phyloP scores from a whole-genome alignment of 37 sponge, comb jelly and placozoan genomes.

The Crambe crambe region DNA sequence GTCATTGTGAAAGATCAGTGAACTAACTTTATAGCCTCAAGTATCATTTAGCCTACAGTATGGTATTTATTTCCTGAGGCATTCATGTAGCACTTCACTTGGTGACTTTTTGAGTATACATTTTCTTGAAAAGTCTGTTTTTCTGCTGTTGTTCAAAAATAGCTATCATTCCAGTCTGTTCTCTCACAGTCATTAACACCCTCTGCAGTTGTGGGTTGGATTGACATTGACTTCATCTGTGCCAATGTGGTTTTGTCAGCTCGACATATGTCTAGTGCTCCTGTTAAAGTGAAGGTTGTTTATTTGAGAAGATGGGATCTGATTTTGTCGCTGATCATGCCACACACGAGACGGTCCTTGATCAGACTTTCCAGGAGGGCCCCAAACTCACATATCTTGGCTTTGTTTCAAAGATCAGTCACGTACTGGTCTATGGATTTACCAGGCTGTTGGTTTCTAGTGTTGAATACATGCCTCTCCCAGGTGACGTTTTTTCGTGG shows the following conservation, averaged over 20 bases:
- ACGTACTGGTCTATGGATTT: constrained; percentile 42
- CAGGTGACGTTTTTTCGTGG: constrained; percentile 39
- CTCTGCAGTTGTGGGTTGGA: neutral
- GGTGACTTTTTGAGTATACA: no score
- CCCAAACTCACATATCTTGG: constrained; percentile 34
- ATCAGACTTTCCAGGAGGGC: constrained; percentile 38
- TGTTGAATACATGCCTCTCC: constrained; percentile 51
- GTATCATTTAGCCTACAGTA: neutral
- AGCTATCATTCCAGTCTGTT: no score
- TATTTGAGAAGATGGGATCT: no score
- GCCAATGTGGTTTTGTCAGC: constrained; percentile 18
- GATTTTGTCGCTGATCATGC: constrained; percentile 14
- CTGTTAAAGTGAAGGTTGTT: no score
- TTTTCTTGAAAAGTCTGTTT: no score
- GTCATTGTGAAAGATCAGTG: no score
- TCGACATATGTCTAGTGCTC: constrained; percentile 42
- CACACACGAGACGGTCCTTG: constrained; percentile 32
- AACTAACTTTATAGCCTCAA: neutral
- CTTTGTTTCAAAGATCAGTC: constrained; percentile 10
- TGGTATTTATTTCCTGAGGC: no score
- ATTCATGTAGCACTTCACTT: no score
- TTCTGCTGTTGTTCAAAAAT: no score
- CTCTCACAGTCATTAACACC: no score
- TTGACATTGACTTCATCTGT: constrained; percentile 25
- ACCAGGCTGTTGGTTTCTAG: constrained; percentile 24